Conservation (phyloP, 2,113 vertebrate species). For the Thryonomys swinderianus region DNA sequence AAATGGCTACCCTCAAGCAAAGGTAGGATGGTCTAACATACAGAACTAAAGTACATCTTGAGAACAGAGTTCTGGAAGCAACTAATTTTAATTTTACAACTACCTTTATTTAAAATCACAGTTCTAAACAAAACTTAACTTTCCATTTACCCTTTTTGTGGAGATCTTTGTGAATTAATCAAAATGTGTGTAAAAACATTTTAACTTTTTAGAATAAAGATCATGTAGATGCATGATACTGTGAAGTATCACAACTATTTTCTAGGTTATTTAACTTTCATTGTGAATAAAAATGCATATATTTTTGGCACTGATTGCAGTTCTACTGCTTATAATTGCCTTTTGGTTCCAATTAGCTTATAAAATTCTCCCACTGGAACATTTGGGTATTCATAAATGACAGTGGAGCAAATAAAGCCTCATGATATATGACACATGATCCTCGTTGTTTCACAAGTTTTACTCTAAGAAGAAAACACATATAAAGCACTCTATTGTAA, state of each 20-base stretch:
- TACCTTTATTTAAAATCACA: conserved; percentile 1
- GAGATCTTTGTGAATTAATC: conserved; percentile 31
- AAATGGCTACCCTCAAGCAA: neutral
- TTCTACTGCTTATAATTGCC: conserved; percentile 65
- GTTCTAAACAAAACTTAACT: neutral
- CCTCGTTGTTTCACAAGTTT: neutral
- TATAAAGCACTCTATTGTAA: neutral
- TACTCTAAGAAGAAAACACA: conserved; percentile 51
- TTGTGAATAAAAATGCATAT: conserved; percentile 63
- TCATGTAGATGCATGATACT: conserved; percentile 56
- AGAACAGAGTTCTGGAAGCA: neutral
- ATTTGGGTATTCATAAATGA: conserved; percentile 68
- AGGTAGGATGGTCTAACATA: neutral
- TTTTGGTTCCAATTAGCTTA: conserved; percentile 77
- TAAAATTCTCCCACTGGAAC: conserved; percentile 66
- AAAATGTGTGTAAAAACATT: conserved; percentile 41
- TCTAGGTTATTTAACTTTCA: conserved; percentile 74
- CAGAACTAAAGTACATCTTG: neutral
- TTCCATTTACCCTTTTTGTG: neutral
- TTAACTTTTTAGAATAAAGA: conserved; percentile 60
- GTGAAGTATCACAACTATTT: conserved; percentile 69
- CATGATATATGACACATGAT: conserved; percentile 30
- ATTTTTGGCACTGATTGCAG: conserved; percentile 70
- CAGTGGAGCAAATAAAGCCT: conserved; percentile 70
- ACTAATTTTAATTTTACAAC: conserved; percentile 11